Percentiles rank a stretch among this genome's conserved stretches.
These are phyloP conservation scores for Drosophila hydei DNA, from an alignment of 1,140 invertebrate genomes.

Conservation along the genomic window DNA sequence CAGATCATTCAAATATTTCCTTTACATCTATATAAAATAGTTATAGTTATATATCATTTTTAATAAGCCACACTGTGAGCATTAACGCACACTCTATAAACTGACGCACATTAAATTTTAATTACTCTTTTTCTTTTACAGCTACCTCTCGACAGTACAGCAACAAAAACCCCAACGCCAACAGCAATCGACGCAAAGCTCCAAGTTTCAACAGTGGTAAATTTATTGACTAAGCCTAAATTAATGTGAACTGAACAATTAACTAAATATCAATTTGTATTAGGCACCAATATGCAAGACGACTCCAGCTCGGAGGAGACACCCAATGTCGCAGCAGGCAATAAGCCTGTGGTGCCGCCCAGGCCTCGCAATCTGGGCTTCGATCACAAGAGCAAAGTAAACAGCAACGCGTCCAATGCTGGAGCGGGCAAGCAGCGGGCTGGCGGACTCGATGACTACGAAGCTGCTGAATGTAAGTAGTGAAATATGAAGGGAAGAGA, in stretches of 20 bases:
- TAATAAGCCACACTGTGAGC: too few species aligned
- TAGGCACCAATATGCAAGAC: constrained; percentile 86
- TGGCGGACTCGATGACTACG: constrained; percentile 56
- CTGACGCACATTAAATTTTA: background rate
- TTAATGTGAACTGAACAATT: background rate
- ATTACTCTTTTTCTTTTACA: constrained; percentile 11
- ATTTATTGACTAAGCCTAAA: background rate
- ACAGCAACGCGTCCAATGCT: constrained; percentile 53
- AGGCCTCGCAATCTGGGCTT: constrained; percentile 84
- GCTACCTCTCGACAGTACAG: constrained; percentile 74
- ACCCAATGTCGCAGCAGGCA: constrained; percentile 84
- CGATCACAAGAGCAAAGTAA: constrained; percentile 78
- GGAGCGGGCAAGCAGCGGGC: constrained; percentile 48
- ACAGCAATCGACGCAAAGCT: constrained; percentile 85
- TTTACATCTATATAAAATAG: too few species aligned
- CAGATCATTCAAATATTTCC: too few species aligned
- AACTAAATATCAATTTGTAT: constrained; percentile 71
- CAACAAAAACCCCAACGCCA: constrained; percentile 70
- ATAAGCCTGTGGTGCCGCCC: constrained; percentile 86
- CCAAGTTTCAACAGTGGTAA: constrained; percentile 88
- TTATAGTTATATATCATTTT: too few species aligned
- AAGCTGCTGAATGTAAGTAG: constrained; percentile 73
- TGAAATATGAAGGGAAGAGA: too few species aligned
- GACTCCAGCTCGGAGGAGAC: constrained; percentile 91
- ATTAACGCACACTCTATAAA: too few species aligned